These are phyloP conservation scores for Rhinolophus sinicus DNA, from an alignment of 2,113 vertebrate genomes.

Conservation along the genomic window DNA sequence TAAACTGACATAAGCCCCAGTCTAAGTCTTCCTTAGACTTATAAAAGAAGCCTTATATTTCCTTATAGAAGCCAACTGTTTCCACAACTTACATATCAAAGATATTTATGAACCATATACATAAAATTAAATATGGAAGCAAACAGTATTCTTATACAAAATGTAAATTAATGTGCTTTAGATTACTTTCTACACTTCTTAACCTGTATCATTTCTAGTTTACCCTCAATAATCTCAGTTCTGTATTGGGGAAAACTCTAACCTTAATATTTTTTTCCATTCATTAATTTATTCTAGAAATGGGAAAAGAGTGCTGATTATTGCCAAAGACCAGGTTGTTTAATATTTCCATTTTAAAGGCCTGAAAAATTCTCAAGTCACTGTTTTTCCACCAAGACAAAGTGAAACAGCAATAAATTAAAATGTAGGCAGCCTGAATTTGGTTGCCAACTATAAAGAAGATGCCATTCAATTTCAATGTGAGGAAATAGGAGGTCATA, in stretches of 20 bases:
- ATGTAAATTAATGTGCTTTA: not conserved
- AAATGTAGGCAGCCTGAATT: not conserved
- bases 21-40: not conserved
- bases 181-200: not conserved
- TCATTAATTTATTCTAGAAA: conserved; percentile 22
- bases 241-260: not conserved
- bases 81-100: not conserved
- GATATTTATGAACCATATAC: not conserved
- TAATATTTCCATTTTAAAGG: not conserved
- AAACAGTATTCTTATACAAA: conserved; percentile 29
- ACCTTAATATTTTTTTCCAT: not conserved
- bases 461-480: not conserved
- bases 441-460: conserved; percentile 9
- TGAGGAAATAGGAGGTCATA: not conserved
- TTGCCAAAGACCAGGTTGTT: not conserved
- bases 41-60: not conserved
- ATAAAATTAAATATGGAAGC: not conserved
- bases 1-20: not conserved
- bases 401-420: not conserved
- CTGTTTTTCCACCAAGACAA: not conserved
- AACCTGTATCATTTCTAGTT: not conserved
- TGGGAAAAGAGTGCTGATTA: not conserved
- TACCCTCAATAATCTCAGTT: not conserved
- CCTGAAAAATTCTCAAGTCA: not conserved
- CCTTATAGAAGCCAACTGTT: not conserved